A percentile compares a stretch with the other conserved stretches of the same genome.
These are phyloP conservation scores for Melozone crissalis DNA, from an alignment of 2,113 vertebrate species.

Conservation along the genomic window DNA sequence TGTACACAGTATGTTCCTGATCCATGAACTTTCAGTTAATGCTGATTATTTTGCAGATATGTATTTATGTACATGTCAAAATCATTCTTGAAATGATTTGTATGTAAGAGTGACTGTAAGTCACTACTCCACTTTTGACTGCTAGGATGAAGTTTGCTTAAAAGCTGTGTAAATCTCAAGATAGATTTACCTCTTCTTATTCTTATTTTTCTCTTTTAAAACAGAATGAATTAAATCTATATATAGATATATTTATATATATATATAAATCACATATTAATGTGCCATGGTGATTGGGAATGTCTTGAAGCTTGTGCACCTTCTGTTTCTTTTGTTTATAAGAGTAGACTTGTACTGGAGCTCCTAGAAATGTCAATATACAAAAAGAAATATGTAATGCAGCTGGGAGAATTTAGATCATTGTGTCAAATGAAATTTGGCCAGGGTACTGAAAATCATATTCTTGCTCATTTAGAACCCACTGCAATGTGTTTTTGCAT, in stretches of 20 bases:
- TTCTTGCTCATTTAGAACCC: neutral
- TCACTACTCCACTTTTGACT: neutral
- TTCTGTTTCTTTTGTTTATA: neutral
- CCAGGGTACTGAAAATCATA: neutral
- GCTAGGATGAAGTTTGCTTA: neutral
- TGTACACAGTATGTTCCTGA: neutral
- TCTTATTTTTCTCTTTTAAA: neutral
- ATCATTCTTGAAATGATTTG: rapidly evolving
- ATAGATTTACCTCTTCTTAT: neutral
- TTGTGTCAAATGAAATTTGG: neutral
- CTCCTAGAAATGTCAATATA: neutral
- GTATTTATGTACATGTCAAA: neutral
- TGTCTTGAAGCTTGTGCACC: neutral
- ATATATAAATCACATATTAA: too few species aligned
- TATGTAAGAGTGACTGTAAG: neutral
- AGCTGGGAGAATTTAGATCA: neutral
- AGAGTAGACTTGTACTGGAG: neutral
- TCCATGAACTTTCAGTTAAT: neutral
- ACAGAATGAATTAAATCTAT: neutral
- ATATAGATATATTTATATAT: too few species aligned
- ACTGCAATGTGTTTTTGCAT: neutral
- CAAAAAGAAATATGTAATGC: neutral
- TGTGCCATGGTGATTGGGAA: neutral
- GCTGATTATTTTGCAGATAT: neutral
- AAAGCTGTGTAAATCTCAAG: neutral